Conservation (phyloP, 2,113 vertebrate genomes). For the Bombycilla garrulus region DNA sequence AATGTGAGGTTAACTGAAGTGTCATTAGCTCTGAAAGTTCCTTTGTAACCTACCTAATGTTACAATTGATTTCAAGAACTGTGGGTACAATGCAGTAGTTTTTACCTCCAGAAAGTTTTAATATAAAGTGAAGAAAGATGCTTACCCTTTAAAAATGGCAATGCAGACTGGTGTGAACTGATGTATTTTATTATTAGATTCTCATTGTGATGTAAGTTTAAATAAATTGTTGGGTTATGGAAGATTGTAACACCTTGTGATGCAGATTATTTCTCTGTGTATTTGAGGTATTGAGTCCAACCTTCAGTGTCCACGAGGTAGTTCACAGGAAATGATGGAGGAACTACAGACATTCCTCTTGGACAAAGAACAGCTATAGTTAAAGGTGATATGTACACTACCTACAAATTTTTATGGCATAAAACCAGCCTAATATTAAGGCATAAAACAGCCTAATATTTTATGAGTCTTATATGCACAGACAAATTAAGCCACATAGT, state of each 20-base stretch:
- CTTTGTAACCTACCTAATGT: constrained; percentile 48
- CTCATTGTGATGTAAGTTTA: constrained; percentile 73
- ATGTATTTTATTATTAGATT: constrained; percentile 70
- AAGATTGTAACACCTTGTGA: constrained; percentile 39
- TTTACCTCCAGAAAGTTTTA: constrained; percentile 58
- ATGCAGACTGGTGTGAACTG: constrained; percentile 63
- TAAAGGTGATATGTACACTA: background rate
- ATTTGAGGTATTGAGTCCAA: background rate
- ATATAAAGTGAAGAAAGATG: constrained; percentile 63
- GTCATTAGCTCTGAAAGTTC: constrained; percentile 41
- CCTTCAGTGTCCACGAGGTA: accelerated
- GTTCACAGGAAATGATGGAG: accelerated
- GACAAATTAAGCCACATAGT: background rate
- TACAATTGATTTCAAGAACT: constrained; percentile 36
- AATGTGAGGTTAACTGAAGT: constrained; percentile 48
- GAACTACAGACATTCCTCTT: background rate
- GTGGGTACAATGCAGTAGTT: constrained; percentile 43
- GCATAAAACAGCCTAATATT: background rate
- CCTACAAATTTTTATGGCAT: background rate
- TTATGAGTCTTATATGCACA: accelerated
- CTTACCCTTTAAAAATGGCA: constrained; percentile 56
- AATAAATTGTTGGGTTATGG: constrained; percentile 75
- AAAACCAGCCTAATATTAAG: too few species aligned
- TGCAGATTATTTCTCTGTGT: background rate
- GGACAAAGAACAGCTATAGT: background rate